Evolutionary conservation across 23 tunicate genomes (phyloP).

Genomic region (Styela plicata): DNA sequence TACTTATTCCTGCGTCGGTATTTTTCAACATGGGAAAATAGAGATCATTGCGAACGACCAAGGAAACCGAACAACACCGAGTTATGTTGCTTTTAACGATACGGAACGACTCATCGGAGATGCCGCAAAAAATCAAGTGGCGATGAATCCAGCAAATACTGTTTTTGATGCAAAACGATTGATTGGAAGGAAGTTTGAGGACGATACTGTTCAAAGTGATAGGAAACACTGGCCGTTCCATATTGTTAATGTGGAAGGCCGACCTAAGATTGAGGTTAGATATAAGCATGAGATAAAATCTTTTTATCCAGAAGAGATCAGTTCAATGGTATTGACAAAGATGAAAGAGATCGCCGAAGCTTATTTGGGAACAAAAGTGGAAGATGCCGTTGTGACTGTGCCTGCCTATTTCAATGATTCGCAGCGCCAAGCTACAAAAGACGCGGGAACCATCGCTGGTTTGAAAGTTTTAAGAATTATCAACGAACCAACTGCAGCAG

Average conservation of each 20-base stretch:
- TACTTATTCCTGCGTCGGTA: slow-evolving; percentile 74
- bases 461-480: slow-evolving; percentile 81
- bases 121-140: slow-evolving; percentile 98
- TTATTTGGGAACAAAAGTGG: slow-evolving; percentile 79
- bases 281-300: slow-evolving; percentile 59
- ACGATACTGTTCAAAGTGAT: slow-evolving; percentile 55
- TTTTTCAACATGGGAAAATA: slow-evolving; percentile 79
- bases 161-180: slow-evolving; percentile 92
- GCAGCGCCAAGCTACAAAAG: slow-evolving; percentile 92
- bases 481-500: slow-evolving; percentile 96
- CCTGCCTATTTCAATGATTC: slow-evolving; percentile 96
- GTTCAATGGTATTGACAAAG: slow-evolving; percentile 78
- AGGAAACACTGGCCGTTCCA: slow-evolving; percentile 76
- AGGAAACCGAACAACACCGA: slow-evolving; percentile 87
- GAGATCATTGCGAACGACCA: slow-evolving; percentile 87
- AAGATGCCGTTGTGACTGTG: slow-evolving; percentile 86
- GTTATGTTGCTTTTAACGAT: slow-evolving; percentile 89
- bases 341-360: slow-evolving; percentile 92
- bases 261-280: slow-evolving; percentile 61
- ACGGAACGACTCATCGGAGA: slow-evolving; percentile 95
- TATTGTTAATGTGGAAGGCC: slow-evolving; percentile 40
- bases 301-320: slow-evolving; percentile 83
- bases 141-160: slow-evolving; percentile 92
- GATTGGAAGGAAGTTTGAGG: slow-evolving; percentile 67
- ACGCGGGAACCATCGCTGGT: slow-evolving; percentile 90